Conservation (phyloP, 2,797 vertebrate species). For the Eulemur coronatus region DNA sequence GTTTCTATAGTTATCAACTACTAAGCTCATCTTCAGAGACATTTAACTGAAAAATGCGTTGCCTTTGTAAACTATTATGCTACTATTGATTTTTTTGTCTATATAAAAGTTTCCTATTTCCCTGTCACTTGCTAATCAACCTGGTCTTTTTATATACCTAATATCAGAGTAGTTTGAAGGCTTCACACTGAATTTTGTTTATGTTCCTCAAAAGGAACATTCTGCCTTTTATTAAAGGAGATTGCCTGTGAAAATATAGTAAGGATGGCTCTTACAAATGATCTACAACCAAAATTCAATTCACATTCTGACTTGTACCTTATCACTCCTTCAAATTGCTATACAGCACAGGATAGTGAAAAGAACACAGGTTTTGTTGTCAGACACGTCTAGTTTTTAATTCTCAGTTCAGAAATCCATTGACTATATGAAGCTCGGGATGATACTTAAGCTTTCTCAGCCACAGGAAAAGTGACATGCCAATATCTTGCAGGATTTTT, state of each 20-base stretch:
- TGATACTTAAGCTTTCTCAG: not conserved
- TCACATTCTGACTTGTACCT: not conserved
- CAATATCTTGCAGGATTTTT: not conserved
- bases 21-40: not conserved
- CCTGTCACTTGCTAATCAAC: conserved; percentile 33
- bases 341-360: not conserved
- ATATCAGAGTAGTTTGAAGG: conserved; percentile 23
- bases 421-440: not conserved
- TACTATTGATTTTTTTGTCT: conserved; percentile 54
- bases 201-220: conserved; percentile 66
- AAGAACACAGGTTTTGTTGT: not conserved
- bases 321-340: not conserved
- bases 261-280: conserved; percentile 33
- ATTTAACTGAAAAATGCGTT: conserved; percentile 52
- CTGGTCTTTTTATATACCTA: conserved; percentile 45
- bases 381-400: conserved; percentile 9
- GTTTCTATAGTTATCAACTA: not conserved
- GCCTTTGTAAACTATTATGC: conserved; percentile 59
- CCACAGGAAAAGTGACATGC: not conserved
- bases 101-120: conserved; percentile 49
- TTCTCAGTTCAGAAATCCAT: not conserved
- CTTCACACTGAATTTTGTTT: conserved; percentile 51
- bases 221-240: conserved; percentile 60
- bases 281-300: conserved; percentile 46
- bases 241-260: conserved; percentile 35